Conservation (phyloP, 1,140 invertebrate species). For the Neoseiulus cucumeris region DNA sequence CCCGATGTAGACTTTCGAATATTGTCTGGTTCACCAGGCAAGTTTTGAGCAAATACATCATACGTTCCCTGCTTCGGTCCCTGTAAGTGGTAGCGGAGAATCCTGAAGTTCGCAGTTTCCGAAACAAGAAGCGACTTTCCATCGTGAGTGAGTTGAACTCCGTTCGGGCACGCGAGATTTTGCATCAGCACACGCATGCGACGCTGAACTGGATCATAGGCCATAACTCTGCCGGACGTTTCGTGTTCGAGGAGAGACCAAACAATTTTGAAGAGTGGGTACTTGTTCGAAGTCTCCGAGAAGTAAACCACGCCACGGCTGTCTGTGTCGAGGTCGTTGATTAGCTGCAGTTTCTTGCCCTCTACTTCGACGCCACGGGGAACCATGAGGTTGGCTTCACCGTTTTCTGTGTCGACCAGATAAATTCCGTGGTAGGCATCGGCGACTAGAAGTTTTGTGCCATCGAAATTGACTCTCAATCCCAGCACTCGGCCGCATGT, state of each 20-base stretch:
- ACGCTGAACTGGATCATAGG: background rate
- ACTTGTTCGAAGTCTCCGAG: background rate
- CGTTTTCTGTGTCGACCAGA: conserved; percentile 6
- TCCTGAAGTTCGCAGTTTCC: conserved; percentile 36
- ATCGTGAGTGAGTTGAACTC: conserved; percentile 48
- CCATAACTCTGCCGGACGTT: background rate
- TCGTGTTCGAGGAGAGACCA: background rate
- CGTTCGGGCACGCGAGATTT: conserved; percentile 55
- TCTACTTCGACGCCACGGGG: background rate
- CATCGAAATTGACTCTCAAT: background rate
- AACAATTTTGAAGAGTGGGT: background rate
- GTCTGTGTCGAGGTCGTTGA: background rate
- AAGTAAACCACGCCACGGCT: background rate
- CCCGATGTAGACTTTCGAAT: conserved; percentile 41
- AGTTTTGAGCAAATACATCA: conserved; percentile 15
- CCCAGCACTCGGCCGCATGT: background rate
- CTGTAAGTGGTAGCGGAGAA: conserved; percentile 28
- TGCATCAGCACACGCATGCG: conserved; percentile 37
- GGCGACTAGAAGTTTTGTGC: background rate
- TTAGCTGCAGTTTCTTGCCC: background rate
- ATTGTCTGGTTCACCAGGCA: conserved; percentile 65
- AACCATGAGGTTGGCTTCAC: background rate
- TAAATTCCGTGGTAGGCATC: conserved; percentile 8
- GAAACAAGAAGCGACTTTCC: conserved; percentile 48
- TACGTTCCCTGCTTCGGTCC: background rate